phyloP scores from a whole-genome alignment of 2,888 invertebrate species.

The Poecilobothrus nobilitatus region DNA sequence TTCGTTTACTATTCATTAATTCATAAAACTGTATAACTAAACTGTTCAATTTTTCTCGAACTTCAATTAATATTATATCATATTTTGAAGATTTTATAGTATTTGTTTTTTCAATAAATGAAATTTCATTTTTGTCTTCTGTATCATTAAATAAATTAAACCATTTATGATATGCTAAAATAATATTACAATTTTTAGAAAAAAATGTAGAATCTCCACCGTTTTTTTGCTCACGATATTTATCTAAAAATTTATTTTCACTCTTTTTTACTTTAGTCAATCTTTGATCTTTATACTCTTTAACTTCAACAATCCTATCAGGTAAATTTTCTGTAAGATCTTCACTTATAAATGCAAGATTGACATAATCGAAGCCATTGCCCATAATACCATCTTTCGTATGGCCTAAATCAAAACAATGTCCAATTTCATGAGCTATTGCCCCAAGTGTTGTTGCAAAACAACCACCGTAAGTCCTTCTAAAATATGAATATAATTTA shows the following conservation, averaged over 20 bases:
- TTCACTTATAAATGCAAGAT: conserved; percentile 63
- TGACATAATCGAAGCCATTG: conserved; percentile 75
- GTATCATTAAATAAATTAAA: conserved; percentile 23
- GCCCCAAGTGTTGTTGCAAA: conserved; percentile 86
- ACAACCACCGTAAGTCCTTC: conserved; percentile 78
- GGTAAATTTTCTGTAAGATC: conserved; percentile 44
- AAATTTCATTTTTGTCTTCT: not conserved
- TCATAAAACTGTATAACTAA: conserved; percentile 35
- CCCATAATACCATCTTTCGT: conserved; percentile 89
- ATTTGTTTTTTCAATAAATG: not conserved
- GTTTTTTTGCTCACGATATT: conserved; percentile 38
- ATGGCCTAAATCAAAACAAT: conserved; percentile 90
- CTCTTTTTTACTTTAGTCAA: conserved; percentile 35
- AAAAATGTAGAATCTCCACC: conserved; percentile 39
- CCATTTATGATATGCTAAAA: conserved; percentile 40
- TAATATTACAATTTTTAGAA: conserved; percentile 36
- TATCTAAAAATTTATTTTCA: conserved; percentile 31
- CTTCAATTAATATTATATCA: conserved; percentile 33
- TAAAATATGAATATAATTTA: conserved; percentile 25
- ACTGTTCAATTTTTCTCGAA: conserved; percentile 34
- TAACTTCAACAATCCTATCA: conserved; percentile 30
- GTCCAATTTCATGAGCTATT: conserved; percentile 80
- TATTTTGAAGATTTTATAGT: conserved; percentile 14
- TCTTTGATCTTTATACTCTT: conserved; percentile 22
- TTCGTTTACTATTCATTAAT: not conserved